Percentiles rank a stretch among this genome's conserved stretches.
These are phyloP conservation scores for Salminus brasiliensis DNA, from an alignment of 2,113 vertebrate genomes.

Conservation along the genomic window DNA sequence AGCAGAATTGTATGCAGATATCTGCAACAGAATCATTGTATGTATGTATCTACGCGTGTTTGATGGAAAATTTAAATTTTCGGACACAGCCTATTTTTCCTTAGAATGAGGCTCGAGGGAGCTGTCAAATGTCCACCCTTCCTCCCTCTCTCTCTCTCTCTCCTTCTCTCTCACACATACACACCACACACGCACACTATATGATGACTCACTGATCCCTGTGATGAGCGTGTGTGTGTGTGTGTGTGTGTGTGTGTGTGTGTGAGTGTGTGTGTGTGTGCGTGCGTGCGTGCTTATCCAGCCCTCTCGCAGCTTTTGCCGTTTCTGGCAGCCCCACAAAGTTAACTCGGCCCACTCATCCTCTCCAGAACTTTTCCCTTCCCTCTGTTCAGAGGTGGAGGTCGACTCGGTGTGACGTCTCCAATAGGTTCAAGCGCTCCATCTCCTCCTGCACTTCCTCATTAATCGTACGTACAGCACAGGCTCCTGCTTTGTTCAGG, in stretches of 20 bases:
- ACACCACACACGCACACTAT: conserved; percentile 45
- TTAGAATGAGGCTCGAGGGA: neutral
- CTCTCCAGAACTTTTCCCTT: neutral
- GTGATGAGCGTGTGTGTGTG: neutral
- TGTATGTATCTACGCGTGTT: neutral
- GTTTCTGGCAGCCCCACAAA: neutral
- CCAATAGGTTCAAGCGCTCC: neutral
- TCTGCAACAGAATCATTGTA: too few relatives aligned
- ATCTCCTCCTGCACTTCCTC: neutral
- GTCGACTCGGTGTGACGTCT: neutral
- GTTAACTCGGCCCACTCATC: conserved; percentile 5
- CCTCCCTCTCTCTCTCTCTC: neutral
- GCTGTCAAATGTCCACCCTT: neutral
- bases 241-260: too few relatives aligned
- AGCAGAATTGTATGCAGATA: too few relatives aligned
- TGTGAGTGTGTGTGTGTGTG: too few relatives aligned
- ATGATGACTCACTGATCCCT: conserved; percentile 47
- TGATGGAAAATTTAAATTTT: neutral
- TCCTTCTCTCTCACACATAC: neutral
- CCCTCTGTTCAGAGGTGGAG: neutral
- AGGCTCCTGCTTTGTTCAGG: neutral
- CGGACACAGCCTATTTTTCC: neutral
- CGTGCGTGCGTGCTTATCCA: neutral
- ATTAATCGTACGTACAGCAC: neutral
- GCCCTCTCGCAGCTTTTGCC: neutral